A percentile compares a stretch with the other conserved stretches of the same genome.
phyloP scores from a whole-genome alignment of 2,797 vertebrate species.

The Adrianichthys oophorus region DNA sequence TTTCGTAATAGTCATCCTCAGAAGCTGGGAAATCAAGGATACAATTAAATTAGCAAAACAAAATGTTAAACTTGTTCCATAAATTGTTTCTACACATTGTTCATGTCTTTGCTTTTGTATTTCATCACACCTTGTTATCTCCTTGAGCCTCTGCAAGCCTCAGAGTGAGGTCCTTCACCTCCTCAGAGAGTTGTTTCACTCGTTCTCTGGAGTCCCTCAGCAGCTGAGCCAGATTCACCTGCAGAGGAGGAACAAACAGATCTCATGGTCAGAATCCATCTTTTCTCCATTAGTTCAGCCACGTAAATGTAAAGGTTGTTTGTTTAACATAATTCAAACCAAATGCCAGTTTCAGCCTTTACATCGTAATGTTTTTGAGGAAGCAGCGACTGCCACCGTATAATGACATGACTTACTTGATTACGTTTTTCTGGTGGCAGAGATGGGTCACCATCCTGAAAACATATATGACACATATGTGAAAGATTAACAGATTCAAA shows the following conservation, averaged over 20 bases:
- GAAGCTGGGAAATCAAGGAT: slow-evolving; percentile 76
- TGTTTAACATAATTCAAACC: no score
- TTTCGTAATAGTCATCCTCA: slow-evolving; percentile 96
- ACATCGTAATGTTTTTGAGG: no score
- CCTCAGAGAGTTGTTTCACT: slow-evolving; percentile 85
- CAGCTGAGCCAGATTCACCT: slow-evolving; percentile 93
- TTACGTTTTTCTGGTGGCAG: slow-evolving; percentile 94
- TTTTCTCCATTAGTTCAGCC: no score
- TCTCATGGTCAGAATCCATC: no score
- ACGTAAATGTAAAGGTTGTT: no score
- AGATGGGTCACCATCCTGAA: slow-evolving; percentile 90
- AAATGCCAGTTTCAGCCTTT: no score
- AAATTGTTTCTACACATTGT: background rate
- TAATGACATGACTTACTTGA: slow-evolving; percentile 79
- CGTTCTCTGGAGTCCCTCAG: slow-evolving; percentile 88
- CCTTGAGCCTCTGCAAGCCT: slow-evolving; percentile 91
- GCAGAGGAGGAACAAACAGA: slow-evolving; percentile 10
- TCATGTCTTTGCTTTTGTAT: background rate
- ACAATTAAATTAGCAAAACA: background rate
- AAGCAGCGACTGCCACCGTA: no score
- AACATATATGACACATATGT: background rate
- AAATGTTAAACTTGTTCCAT: background rate
- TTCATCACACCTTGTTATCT: slow-evolving; percentile 89
- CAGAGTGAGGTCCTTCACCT: slow-evolving; percentile 92
- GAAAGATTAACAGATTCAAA: background rate